Percentiles rank a stretch among this genome's conserved stretches.
These are phyloP conservation scores for Meiosimyza decipiens DNA, from an alignment of 2,888 invertebrate species.

Conservation along the genomic window DNA sequence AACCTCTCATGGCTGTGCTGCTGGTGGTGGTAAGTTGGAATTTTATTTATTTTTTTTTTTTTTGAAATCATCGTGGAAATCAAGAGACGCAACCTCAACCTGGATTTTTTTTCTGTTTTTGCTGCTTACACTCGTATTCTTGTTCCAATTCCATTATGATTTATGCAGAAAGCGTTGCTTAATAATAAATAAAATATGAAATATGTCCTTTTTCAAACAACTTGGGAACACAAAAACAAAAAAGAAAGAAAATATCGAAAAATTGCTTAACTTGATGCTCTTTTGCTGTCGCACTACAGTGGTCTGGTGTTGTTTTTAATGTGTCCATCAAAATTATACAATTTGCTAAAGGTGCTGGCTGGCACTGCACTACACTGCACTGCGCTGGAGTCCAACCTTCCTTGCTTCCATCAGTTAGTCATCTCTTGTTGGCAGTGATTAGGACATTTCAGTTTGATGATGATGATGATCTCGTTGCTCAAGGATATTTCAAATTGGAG, in stretches of 20 bases:
- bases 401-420: slow-evolving; percentile 15
- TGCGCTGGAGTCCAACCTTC: slow-evolving; percentile 30
- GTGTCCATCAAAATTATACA: slow-evolving; percentile 61
- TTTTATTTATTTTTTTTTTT: not conserved
- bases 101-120: slow-evolving; percentile 20
- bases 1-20: slow-evolving; percentile 41
- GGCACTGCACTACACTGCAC: no score
- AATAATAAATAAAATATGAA: slow-evolving; percentile 63
- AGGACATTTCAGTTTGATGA: slow-evolving; percentile 27
- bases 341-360: slow-evolving; percentile 34
- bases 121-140: slow-evolving; percentile 46
- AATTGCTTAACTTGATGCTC: not conserved
- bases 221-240: slow-evolving; percentile 5
- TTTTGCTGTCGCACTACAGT: not conserved
- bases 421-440: slow-evolving; percentile 23
- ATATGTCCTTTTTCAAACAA: slow-evolving; percentile 51
- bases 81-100: slow-evolving; percentile 15
- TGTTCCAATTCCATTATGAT: slow-evolving; percentile 60
- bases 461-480: slow-evolving; percentile 16
- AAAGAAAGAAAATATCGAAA: slow-evolving; percentile 18
- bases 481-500: slow-evolving; percentile 31
- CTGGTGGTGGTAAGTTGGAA: slow-evolving; percentile 49
- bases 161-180: slow-evolving; percentile 59
- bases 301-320: slow-evolving; percentile 60
- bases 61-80: slow-evolving; percentile 19